Evolutionary conservation across 2,113 vertebrate genomes (phyloP).

Genomic region (Coregonus clupeaformis): DNA sequence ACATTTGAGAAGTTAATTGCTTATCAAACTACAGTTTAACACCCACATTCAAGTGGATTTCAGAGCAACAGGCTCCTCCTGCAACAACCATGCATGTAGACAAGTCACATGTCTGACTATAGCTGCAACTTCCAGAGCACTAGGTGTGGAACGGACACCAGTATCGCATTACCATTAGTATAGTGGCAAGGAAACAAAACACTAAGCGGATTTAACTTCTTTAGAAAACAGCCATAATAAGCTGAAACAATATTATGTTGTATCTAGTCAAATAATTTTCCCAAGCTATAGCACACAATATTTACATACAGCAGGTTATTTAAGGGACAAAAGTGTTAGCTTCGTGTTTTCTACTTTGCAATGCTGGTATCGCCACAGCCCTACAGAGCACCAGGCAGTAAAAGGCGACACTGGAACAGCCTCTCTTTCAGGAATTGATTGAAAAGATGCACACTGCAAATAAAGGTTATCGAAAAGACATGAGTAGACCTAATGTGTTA

Average conservation of each 20-base stretch:
- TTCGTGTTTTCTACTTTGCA: too few relatives aligned
- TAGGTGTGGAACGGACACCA: too few relatives aligned
- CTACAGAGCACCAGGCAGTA: too few relatives aligned
- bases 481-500: neutral
- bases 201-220: too few relatives aligned
- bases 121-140: neutral
- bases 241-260: too few relatives aligned
- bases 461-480: neutral
- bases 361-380: too few relatives aligned
- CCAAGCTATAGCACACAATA: neutral
- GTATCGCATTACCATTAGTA: too few relatives aligned
- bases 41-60: neutral
- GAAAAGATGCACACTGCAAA: neutral
- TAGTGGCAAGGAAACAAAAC: too few relatives aligned
- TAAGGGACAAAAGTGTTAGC: too few relatives aligned
- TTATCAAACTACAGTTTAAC: neutral
- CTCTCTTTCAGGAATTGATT: neutral
- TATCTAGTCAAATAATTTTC: too few relatives aligned
- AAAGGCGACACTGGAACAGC: neutral
- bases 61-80: neutral
- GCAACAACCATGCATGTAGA: neutral
- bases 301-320: too few relatives aligned
- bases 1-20: neutral
- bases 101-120: conserved; percentile 11
- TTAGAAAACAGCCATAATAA: too few relatives aligned